Evolutionary conservation across 2,888 invertebrate genomes (phyloP).

Genomic region (Macrophya annulata): DNA sequence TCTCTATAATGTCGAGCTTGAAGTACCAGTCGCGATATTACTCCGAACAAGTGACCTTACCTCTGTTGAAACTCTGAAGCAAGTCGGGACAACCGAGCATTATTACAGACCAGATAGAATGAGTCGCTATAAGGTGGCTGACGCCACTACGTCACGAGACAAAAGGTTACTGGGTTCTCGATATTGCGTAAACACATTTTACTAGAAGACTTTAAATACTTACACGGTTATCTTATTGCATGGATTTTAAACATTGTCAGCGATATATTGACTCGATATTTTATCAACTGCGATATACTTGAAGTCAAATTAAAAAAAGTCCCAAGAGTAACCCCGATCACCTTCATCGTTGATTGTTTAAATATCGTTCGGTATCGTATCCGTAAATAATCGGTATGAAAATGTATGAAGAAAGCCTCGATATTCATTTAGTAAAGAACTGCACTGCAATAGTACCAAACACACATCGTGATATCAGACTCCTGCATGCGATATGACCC

Average conservation of each 20-base stretch:
- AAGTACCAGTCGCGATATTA: background rate
- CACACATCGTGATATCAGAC: background rate
- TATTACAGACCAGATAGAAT: conserved; percentile 36
- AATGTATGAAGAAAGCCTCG: conserved; percentile 1
- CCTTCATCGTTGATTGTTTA: too few relatives aligned
- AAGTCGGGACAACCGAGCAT: conserved; percentile 17
- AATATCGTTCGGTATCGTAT: background rate
- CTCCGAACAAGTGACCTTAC: conserved; percentile 26
- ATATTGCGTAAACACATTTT: conserved; percentile 69
- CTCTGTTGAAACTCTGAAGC: background rate
- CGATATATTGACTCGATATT: background rate
- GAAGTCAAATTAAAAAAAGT: too few relatives aligned
- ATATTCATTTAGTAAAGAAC: too few relatives aligned
- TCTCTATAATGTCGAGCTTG: background rate
- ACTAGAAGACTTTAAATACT: background rate
- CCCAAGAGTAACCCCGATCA: too few relatives aligned
- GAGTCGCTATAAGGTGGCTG: conserved; percentile 34
- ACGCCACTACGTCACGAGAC: conserved; percentile 53
- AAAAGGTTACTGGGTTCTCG: conserved; percentile 75
- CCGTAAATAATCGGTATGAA: background rate
- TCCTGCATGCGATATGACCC: background rate
- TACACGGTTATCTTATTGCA: background rate
- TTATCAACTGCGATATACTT: background rate
- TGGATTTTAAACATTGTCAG: background rate
- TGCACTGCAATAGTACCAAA: background rate